These are phyloP conservation scores for Anthophora plumipes DNA, from an alignment of 2,888 invertebrate species.

Conservation along the genomic window DNA sequence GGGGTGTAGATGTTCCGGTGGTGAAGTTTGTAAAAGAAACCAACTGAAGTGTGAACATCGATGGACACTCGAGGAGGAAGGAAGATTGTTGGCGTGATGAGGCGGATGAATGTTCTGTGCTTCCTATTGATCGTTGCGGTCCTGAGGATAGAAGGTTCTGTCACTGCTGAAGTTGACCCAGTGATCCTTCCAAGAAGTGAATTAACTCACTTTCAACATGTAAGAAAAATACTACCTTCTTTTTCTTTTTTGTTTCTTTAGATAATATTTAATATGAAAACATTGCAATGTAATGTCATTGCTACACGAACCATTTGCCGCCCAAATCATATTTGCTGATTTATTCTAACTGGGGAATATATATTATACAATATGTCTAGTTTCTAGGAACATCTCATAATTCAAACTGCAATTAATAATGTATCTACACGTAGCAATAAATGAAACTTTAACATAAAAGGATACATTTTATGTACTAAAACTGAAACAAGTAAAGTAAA, in stretches of 20 bases:
- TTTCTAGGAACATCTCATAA: too few species aligned
- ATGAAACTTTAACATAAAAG: too few species aligned
- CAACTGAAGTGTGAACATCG: conserved; percentile 19
- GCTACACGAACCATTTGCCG: too few species aligned
- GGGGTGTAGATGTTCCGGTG: conserved; percentile 56
- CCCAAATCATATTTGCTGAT: too few species aligned
- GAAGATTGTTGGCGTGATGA: conserved; percentile 69
- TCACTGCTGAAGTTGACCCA: conserved; percentile 77
- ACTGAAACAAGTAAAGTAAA: too few species aligned
- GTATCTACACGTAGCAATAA: too few species aligned
- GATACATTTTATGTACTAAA: too few species aligned
- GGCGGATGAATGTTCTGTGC: conserved; percentile 69
- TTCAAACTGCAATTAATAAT: too few species aligned
- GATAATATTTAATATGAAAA: background rate
- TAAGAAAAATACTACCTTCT: conserved; percentile 56
- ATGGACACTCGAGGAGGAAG: conserved; percentile 7
- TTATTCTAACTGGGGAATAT: too few species aligned
- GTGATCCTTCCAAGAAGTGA: conserved; percentile 70
- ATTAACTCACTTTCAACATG: conserved; percentile 72
- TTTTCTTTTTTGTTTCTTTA: background rate
- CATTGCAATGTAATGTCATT: too few species aligned
- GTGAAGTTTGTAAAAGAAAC: conserved; percentile 53
- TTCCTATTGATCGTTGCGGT: conserved; percentile 73
- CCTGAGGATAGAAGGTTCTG: conserved; percentile 62
- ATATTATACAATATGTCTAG: too few species aligned